Evolutionary conservation across 2,113 vertebrate species (phyloP).

Genomic region (Tragulus kanchil): DNA sequence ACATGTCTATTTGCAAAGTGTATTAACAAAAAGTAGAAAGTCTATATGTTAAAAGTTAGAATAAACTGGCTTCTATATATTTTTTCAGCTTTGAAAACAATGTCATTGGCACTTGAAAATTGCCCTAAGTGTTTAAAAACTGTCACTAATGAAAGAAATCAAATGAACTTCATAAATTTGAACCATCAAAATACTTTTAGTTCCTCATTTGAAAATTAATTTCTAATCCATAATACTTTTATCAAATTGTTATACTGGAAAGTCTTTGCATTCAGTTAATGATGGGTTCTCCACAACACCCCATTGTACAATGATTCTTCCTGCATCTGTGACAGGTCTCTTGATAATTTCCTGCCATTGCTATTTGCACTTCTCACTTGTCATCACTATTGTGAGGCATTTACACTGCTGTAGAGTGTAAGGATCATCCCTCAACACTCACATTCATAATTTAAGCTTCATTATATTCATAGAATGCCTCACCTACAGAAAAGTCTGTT

Average conservation of each 20-base stretch:
- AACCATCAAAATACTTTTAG: neutral
- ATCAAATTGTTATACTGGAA: neutral
- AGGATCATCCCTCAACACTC: neutral
- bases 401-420: neutral
- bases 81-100: neutral
- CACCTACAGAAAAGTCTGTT: neutral
- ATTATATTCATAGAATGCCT: neutral
- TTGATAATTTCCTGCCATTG: neutral
- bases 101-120: neutral
- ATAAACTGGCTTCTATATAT: neutral
- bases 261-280: neutral
- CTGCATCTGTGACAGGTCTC: neutral
- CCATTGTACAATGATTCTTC: neutral
- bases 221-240: neutral
- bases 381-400: neutral
- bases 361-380: neutral
- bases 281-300: neutral
- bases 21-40: conserved; percentile 3
- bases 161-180: neutral
- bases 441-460: neutral
- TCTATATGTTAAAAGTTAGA: neutral
- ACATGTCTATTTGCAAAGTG: neutral
- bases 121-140: neutral
- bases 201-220: conserved; percentile 1
- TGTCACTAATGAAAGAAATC: neutral